A percentile compares a stretch with the other conserved stretches of the same genome.
Conservation (phyloP, 2,888 invertebrate species). For the Synanthedon formicaeformis region DNA sequence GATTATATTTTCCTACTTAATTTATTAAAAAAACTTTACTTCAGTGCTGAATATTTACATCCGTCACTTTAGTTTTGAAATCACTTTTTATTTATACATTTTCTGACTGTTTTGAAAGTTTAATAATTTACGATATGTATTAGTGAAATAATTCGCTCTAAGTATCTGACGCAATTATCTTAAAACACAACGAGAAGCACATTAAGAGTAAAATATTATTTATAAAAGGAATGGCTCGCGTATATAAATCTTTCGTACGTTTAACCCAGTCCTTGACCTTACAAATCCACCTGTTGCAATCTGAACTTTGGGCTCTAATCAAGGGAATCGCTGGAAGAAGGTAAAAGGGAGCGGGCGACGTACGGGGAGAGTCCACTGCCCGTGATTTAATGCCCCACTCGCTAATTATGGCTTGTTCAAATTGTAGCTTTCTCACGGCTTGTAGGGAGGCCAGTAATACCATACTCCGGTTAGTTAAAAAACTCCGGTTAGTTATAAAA, state of each 20-base stretch:
- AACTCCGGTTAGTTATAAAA: no score
- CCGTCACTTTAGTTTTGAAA: no score
- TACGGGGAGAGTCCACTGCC: conserved; percentile 25
- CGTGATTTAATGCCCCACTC: conserved; percentile 62
- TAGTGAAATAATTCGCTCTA: no score
- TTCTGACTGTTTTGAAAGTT: no score
- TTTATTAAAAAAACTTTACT: no score
- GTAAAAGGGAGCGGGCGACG: conserved; percentile 6
- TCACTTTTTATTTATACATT: no score
- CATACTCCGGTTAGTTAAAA: neutral
- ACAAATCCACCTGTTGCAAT: conserved; percentile 47
- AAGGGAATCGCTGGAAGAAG: conserved; percentile 24
- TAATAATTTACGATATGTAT: no score
- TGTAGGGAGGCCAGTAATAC: conserved; percentile 23
- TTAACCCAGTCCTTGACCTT: conserved; percentile 42
- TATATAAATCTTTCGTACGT: neutral
- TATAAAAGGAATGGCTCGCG: neutral
- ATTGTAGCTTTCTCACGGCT: conserved; percentile 67
- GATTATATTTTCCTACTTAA: no score
- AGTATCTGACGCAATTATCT: no score
- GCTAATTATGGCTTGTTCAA: conserved; percentile 70
- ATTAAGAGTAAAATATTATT: neutral
- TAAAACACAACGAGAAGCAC: no score
- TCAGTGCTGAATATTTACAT: no score
- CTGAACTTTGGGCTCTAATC: conserved; percentile 39